Base-by-base conservation (phyloP, 2,797 vertebrate genomes). In the Neopelma chrysocephalum region DNA sequence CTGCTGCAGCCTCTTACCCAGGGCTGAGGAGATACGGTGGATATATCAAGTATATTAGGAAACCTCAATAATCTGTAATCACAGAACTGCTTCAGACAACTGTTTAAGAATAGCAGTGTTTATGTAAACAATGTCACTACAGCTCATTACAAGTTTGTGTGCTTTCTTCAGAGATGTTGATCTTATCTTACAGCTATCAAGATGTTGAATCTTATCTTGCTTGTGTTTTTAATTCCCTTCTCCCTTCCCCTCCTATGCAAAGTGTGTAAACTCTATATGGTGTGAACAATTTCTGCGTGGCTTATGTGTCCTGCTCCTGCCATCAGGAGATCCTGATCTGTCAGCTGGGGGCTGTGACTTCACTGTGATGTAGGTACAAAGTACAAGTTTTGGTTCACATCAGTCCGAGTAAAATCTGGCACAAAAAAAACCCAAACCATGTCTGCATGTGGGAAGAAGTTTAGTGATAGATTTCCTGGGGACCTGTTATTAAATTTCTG, bases 341-440 rank as follows among this genome's bases (percentile, higher is more conserved):
- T 47, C 21, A 17, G 13, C 20, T 85, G 43, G 4, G 31, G 14
- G 18, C 25, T 93, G 29, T 38, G 54, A 5, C 43, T 61, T 64
- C 25, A 1, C 58, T 58, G 54, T 51, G 47, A 6, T 61, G 6
- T 47, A 32, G 47, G 27, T 25, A 5, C 4, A 65, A 69, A 73
- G 13, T 29, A 10, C 10, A 54, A 15, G 32, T n/a, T 76, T 34
- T 27, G 4, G 6, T 66, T 81, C 78, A 21, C 15, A 27, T 42
- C 42, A 34, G 4, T 89, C 78, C 42, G 26, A 61, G 60, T 38
- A n/a, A 87, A 79, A 91, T 20, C 22, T 69, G 31, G 12, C n/a
- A 18, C 22, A 42, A 47, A 34, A 25, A 3, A 0, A 3, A 4
- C 6, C 7, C 3, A 32, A 79, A 58, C 3, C 0, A 0, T 27